These are phyloP conservation scores for Xiphophorus hellerii DNA, from an alignment of 2,113 vertebrate genomes.

Conservation along the genomic window DNA sequence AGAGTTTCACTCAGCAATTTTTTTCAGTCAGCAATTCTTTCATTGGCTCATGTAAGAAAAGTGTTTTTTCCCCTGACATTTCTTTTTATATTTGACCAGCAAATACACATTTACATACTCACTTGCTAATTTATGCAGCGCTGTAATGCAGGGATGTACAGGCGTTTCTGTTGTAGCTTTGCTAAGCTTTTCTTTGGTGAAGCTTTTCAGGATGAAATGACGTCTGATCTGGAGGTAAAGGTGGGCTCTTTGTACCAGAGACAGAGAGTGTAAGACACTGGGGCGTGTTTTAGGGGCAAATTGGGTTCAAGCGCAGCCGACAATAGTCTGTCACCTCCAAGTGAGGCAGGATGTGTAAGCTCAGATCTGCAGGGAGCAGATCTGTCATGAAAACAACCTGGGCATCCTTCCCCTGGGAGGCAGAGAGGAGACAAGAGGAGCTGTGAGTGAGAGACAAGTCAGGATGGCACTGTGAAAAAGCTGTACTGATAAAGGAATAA, in stretches of 20 bases:
- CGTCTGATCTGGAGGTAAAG: constrained; percentile 57
- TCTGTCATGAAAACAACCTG: constrained; percentile 60
- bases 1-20: background rate
- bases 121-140: constrained; percentile 16
- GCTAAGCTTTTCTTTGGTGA: constrained; percentile 54
- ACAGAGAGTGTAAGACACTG: constrained; percentile 30
- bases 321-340: constrained; percentile 63
- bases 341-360: constrained; percentile 46
- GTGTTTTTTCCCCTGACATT: background rate
- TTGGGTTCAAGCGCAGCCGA: constrained; percentile 26
- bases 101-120: constrained; percentile 11
- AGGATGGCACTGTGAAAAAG: constrained; percentile 23
- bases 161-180: constrained; percentile 17
- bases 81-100: background rate
- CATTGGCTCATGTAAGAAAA: background rate
- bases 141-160: constrained; percentile 35
- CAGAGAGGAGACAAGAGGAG: constrained; percentile 6
- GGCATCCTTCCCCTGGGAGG: constrained; percentile 54
- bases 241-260: constrained; percentile 38
- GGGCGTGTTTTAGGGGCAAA: constrained; percentile 50
- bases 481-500: constrained; percentile 49
- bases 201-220: constrained; percentile 45
- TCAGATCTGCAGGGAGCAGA: constrained; percentile 57
- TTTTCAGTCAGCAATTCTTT: background rate
- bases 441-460: constrained; percentile 40